phyloP scores from a whole-genome alignment of 2,113 vertebrate species.

The Elephantulus edwardii region DNA sequence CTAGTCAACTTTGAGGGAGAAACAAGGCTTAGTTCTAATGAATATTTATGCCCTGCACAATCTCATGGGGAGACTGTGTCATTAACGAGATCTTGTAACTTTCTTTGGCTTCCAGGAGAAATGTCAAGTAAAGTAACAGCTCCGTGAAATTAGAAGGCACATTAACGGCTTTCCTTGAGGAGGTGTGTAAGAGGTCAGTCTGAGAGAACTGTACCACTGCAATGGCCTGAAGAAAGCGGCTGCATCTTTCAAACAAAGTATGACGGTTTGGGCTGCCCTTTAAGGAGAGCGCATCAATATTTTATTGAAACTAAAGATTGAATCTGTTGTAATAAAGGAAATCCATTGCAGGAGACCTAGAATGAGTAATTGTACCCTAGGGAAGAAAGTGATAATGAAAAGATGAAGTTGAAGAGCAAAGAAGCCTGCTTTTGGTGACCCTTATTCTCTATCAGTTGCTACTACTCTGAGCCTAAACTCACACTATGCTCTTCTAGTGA shows the following conservation, averaged over 20 bases:
- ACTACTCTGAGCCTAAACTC: constrained; percentile 11
- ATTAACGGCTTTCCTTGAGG: constrained; percentile 26
- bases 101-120: constrained; percentile 54
- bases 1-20: constrained; percentile 48
- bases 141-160: constrained; percentile 48
- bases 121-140: constrained; percentile 64
- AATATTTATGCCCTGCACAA: constrained; percentile 62
- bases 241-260: constrained; percentile 61
- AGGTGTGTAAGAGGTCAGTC: background rate
- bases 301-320: constrained; percentile 47
- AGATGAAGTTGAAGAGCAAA: background rate
- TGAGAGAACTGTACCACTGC: background rate
- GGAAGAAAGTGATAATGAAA: constrained; percentile 30
- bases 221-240: background rate
- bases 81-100: constrained; percentile 66
- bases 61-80: constrained; percentile 48
- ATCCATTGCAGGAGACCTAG: background rate
- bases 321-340: constrained; percentile 40
- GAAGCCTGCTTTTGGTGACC: background rate
- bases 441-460: constrained; percentile 31
- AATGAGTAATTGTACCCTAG: background rate
- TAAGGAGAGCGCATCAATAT: constrained; percentile 29
- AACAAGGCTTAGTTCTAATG: constrained; percentile 41
- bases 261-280: constrained; percentile 1
- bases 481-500: background rate